Conservation (phyloP, 2,113 vertebrate genomes). For the Passer montanus region DNA sequence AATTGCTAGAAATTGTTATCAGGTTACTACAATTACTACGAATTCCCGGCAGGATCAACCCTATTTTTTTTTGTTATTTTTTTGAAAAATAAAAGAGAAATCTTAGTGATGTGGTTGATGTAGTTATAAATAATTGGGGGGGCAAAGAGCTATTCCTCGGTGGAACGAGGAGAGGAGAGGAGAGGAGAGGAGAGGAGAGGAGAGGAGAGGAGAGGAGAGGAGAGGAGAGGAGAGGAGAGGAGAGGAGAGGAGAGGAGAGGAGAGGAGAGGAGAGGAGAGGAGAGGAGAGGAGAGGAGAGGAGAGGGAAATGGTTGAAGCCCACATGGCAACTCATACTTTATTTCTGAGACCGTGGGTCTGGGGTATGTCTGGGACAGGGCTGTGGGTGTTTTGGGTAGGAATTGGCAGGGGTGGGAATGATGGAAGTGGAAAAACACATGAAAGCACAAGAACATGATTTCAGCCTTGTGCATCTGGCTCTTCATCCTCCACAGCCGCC, state of each 20-base stretch:
- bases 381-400: neutral
- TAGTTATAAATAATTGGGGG: neutral
- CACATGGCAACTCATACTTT: fast-evolving
- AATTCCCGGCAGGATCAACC: constrained; percentile 60
- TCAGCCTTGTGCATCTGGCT: neutral
- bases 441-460: neutral
- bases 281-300: too few relatives aligned
- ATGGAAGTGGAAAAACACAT: neutral
- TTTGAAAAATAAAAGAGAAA: constrained; percentile 25
- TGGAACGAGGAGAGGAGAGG: neutral
- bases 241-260: neutral
- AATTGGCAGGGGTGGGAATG: neutral
- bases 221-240: neutral
- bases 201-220: too few relatives aligned
- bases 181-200: neutral
- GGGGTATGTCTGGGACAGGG: neutral
- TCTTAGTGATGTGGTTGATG: constrained; percentile 41
- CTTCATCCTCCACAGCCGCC: neutral
- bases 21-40: constrained; percentile 69
- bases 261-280: neutral
- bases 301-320: neutral
- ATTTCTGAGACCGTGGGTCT: neutral
- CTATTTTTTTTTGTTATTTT: neutral
- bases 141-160: neutral
- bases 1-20: constrained; percentile 72